phyloP scores from a whole-genome alignment of 1,140 invertebrate genomes.

The Gerris buenoi region DNA sequence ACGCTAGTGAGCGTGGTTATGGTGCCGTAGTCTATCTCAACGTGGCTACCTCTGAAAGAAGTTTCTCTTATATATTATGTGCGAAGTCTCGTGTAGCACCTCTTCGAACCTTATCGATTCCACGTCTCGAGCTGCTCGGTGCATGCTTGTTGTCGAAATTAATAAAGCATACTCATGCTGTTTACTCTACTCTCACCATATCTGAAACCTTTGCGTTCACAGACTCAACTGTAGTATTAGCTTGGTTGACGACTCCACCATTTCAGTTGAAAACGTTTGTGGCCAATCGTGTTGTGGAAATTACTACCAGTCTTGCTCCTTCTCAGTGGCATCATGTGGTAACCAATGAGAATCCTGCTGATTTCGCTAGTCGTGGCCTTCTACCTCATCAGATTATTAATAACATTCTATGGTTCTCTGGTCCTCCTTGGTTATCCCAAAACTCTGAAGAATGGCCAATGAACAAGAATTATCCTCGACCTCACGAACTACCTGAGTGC shows the following conservation, averaged over 20 bases:
- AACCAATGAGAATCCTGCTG: constrained; percentile 16
- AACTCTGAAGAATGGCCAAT: too few species aligned
- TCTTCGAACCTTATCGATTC: constrained; percentile 26
- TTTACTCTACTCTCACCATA: too few species aligned
- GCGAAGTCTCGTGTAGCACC: constrained; percentile 30
- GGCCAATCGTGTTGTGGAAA: constrained; percentile 19
- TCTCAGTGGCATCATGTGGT: constrained; percentile 13
- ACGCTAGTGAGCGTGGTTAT: constrained; percentile 21
- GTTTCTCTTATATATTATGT: constrained; percentile 19
- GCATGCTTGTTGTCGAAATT: constrained; percentile 24
- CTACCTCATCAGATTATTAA: constrained; percentile 6
- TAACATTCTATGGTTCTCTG: constrained; percentile 14
- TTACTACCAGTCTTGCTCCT: constrained; percentile 1
- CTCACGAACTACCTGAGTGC: too few species aligned
- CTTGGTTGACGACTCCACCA: constrained; percentile 19
- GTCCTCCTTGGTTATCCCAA: too few species aligned
- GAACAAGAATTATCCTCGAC: too few species aligned
- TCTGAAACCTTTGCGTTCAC: constrained; percentile 11
- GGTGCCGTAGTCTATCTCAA: constrained; percentile 25
- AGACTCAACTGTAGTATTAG: constrained; percentile 3
- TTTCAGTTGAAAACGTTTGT: constrained; percentile 25
- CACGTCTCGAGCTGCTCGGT: constrained; percentile 30
- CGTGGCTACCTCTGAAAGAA: neutral
- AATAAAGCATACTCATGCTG: neutral
- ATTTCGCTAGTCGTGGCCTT: constrained; percentile 15